Conservation (phyloP, 2,888 invertebrate species). For the Iselma pallidipennis region DNA sequence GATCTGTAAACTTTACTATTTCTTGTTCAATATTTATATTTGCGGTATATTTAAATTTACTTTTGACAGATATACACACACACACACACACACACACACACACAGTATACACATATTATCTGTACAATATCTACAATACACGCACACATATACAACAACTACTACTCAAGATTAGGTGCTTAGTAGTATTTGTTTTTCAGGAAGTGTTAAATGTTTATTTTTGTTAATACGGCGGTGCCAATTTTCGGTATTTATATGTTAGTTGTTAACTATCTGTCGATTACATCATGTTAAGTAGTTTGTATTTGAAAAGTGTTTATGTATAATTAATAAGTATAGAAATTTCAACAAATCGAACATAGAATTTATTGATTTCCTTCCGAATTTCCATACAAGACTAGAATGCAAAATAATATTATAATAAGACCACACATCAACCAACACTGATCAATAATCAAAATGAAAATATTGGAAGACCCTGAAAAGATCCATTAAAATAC, state of each 20-base stretch:
- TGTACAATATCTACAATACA: neutral
- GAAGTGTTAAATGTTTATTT: slow-evolving; percentile 44
- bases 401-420: slow-evolving; percentile 8
- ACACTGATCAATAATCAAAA: neutral
- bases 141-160: slow-evolving; percentile 8
- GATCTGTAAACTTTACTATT: slow-evolving; percentile 43
- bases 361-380: neutral
- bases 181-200: slow-evolving; percentile 39
- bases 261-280: neutral
- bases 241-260: slow-evolving; percentile 16
- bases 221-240: slow-evolving; percentile 32
- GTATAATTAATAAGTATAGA: too few species aligned
- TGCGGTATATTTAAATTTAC: slow-evolving; percentile 46
- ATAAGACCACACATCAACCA: slow-evolving; percentile 22
- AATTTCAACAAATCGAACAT: too few species aligned
- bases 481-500: slow-evolving; percentile 14
- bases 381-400: neutral
- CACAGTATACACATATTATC: neutral
- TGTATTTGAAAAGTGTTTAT: neutral
- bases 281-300: neutral
- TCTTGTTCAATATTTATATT: slow-evolving; percentile 50
- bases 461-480: slow-evolving; percentile 1
- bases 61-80: slow-evolving; percentile 41
- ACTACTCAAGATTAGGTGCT: slow-evolving; percentile 41
- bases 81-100: too few species aligned